Evolutionary conservation across 2,888 invertebrate genomes (phyloP).

Genomic region (Melipona bicolor): DNA sequence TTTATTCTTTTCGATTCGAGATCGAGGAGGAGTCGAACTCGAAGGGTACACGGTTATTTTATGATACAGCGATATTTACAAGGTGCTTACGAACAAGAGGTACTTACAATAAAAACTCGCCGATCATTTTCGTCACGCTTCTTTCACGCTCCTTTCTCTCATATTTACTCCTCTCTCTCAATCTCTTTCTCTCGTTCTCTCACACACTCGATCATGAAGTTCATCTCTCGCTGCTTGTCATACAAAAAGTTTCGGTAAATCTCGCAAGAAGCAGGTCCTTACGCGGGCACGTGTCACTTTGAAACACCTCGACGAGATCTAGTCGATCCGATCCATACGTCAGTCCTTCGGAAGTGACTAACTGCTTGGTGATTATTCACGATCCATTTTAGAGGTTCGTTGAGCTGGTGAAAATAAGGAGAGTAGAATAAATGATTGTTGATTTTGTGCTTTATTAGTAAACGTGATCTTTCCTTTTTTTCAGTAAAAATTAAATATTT

Average conservation of each 20-base stretch:
- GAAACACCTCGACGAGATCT: background rate
- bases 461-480: too few species aligned
- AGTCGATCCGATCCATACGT: background rate
- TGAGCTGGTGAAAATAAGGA: background rate
- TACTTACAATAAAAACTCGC: constrained; percentile 61
- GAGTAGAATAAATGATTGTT: background rate
- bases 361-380: background rate
- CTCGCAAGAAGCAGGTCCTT: constrained; percentile 21
- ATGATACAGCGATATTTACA: constrained; percentile 79
- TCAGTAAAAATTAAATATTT: too few species aligned
- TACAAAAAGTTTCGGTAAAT: constrained; percentile 35
- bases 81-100: constrained; percentile 51
- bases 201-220: constrained; percentile 1
- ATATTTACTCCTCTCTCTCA: background rate
- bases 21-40: constrained; percentile 57
- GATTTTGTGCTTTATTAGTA: too few species aligned
- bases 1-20: constrained; percentile 32
- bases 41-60: constrained; percentile 63
- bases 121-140: constrained; percentile 14
- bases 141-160: background rate
- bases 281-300: background rate
- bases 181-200: background rate
- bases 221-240: constrained; percentile 12
- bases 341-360: background rate
- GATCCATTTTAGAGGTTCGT: background rate